A percentile compares a stretch with the other conserved stretches of the same genome.
Evolutionary conservation across 2,888 invertebrate species (phyloP).

Genomic region (Formica aserva): DNA sequence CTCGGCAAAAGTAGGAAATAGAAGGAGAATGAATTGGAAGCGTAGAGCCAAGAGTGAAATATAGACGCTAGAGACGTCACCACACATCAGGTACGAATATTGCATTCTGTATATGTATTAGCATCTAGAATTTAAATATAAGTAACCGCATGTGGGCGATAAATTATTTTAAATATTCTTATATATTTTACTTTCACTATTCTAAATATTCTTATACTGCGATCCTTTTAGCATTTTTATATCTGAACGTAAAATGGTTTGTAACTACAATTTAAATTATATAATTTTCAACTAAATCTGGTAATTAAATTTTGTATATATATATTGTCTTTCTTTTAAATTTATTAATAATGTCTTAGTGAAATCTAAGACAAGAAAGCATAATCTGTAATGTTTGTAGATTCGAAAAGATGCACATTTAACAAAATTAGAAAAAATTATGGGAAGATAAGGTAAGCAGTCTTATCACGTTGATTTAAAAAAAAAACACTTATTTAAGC

Average conservation of each 20-base stretch:
- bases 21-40: slow-evolving; percentile 51
- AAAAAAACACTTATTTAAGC: not conserved
- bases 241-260: not conserved
- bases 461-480: not conserved
- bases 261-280: not conserved
- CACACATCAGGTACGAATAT: slow-evolving; percentile 58
- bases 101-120: slow-evolving; percentile 42
- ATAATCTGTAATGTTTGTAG: not conserved
- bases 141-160: not conserved
- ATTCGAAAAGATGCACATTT: not conserved
- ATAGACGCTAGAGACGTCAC: slow-evolving; percentile 57
- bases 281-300: not conserved
- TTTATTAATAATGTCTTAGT: not conserved
- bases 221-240: not conserved
- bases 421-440: not conserved
- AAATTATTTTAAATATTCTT: not conserved
- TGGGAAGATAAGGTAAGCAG: not conserved
- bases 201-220: not conserved
- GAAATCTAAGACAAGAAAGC: not conserved
- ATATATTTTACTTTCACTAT: not conserved
- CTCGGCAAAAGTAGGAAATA: slow-evolving; percentile 60
- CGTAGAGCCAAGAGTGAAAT: slow-evolving; percentile 33
- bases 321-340: not conserved
- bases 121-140: slow-evolving; percentile 39
- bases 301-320: not conserved